Evolutionary conservation across 1,140 invertebrate species (phyloP), one percentile per base, ranked within the genome.

Genomic region (Trachymyrmex septentrionalis): DNA sequence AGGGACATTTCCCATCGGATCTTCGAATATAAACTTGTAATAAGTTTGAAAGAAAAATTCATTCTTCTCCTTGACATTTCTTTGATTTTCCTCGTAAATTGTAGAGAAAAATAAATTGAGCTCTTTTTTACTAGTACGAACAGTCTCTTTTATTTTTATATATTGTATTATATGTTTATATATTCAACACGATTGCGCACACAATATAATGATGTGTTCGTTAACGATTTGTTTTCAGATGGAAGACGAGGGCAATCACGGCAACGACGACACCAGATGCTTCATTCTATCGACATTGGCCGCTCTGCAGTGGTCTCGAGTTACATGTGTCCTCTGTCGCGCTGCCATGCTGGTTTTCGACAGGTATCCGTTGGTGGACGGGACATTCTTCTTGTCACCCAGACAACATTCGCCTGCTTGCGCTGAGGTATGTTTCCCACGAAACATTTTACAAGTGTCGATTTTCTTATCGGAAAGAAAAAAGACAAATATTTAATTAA

Each of bases 181-280:
- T 48, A 27, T n/a, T 30, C 61, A 24, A 14, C 2, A 21, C 7
- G 24, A 66, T 48, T 50, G 14, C 19, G 10, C 10, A 50, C 38
- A 19, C n/a, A 48, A 38, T 21, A 0, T 71, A 57, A 81, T 16
- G 53, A 78, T 71, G 21, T 19, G 16, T 84, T 82, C 7, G 10
- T 82, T 61, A 30, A 48, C 19, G 34, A 1, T 76, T 63, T 78
- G 73, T 57, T 97, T 97, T 34, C 96, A 99, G 98, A 99, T 99
- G 96, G 99, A 99, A 95, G 99, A 99, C 94, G 99, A 99, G 93
- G 98, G 98, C 67, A 98, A 98, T 94, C 98, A 99, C 94, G 99
- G 99, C 88, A 99, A 99, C 95, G 99, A 99, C 93, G 99, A 99
- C 91, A 99, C 98, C 27, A 96, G 98, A 91, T 98, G 98, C 93